Base-by-base conservation (phyloP, 2,888 invertebrate genomes). In the Orthosia incerta region DNA sequence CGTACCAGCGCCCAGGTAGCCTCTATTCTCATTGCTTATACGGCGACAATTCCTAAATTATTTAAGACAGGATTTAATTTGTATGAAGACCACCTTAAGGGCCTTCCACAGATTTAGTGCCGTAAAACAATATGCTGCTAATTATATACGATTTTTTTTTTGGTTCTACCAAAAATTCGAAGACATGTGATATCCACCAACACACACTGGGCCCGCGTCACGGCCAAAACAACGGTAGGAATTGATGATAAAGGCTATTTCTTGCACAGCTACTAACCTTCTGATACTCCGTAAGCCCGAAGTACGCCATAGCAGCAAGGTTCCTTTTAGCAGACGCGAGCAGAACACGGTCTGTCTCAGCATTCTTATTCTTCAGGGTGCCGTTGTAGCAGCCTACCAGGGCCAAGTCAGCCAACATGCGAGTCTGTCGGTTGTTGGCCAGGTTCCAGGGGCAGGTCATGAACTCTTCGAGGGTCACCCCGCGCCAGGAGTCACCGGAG, bases 371-470 rank as follows among this genome's bases (percentile, higher is more conserved):
- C 96, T 98, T 97, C 84, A 97, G 97, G 64, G 98, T 97, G 86
- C 97, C 98, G 91, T 99, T 99, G 96, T 99, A 99, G 96, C 99
- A 99, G 73, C 99, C 99, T 53, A 99, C 98, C 65, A 99, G 97
- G 74, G 98, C 98, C 83, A 99, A 97, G 96, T 99, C 99, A 20
- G 99, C 99, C 89, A 99, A 94, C 99, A 99, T 99, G 86, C 99
- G 97, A 4, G 99, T 99, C 96, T 99, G 99, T 78, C 99, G 97
- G 95, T 99, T 99, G 90, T 98, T 98, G 26, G 99, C 99, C 91
- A 99, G 97, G 97, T 99, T 99, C 93, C 98, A 98, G 9, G 98
- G 98, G 92, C 99, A 99, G 48, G 97, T 97, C 89, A 99, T 97
- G 95, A 99, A 99, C 94, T 99, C 98, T 77, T 98, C 98, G 60